phyloP scores from a whole-genome alignment of 2,113 vertebrate genomes.

The Cheirogaleus medius region DNA sequence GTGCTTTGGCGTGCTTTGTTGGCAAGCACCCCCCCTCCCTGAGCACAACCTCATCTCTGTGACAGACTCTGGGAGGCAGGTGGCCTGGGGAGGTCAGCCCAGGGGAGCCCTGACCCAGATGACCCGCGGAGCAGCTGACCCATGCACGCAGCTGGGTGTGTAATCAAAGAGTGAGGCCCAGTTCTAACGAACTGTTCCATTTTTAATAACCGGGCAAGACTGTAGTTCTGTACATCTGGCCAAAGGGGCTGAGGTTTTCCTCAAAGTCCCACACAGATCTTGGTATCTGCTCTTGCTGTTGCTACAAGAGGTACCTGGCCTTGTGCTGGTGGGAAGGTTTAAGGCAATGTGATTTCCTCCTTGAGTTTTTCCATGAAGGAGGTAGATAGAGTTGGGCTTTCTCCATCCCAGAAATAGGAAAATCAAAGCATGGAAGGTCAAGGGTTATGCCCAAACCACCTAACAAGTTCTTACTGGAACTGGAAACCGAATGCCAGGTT shows the following conservation, averaged over 20 bases:
- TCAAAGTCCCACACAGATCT: neutral
- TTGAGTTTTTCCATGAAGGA: neutral
- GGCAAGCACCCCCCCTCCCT: neutral
- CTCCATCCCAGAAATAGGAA: neutral
- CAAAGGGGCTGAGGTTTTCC: neutral
- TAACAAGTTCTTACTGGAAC: neutral
- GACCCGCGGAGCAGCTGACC: neutral
- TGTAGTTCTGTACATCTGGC: constrained; percentile 1
- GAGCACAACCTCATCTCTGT: neutral
- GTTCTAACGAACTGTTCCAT: neutral
- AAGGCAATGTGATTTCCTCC: neutral
- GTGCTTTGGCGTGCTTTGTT: neutral
- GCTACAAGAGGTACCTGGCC: neutral
- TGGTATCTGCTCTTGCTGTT: neutral
- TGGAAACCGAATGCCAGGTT: neutral
- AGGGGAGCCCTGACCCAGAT: neutral
- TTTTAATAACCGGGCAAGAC: neutral
- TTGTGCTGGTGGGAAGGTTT: neutral
- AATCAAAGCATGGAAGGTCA: neutral
- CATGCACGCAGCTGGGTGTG: neutral
- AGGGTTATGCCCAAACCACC: neutral
- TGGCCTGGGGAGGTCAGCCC: neutral
- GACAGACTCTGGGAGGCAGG: neutral
- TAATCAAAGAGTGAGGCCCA: neutral
- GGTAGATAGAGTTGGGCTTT: neutral